These are phyloP conservation scores for Petaurus breviceps DNA, from an alignment of 2,113 vertebrate species.

Conservation along the genomic window DNA sequence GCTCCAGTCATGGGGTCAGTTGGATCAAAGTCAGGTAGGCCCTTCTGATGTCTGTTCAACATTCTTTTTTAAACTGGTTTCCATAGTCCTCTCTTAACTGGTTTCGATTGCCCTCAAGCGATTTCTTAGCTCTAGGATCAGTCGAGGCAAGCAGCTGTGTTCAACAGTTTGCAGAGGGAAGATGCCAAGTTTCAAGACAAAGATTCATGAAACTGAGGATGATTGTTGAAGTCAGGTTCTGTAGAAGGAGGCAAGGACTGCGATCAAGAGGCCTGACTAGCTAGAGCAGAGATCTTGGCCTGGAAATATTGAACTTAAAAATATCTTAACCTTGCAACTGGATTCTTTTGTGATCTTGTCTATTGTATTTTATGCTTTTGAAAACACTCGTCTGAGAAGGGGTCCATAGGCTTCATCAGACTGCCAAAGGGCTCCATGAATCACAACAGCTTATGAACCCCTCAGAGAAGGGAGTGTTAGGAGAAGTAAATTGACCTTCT, in stretches of 20 bases:
- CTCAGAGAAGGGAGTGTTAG: neutral
- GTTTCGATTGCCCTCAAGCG: no score
- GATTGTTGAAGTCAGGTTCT: neutral
- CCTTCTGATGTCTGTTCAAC: no score
- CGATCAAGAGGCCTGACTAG: neutral
- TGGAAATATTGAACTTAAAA: neutral
- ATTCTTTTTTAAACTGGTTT: no score
- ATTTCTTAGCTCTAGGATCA: no score
- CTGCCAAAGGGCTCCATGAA: neutral
- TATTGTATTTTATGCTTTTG: neutral
- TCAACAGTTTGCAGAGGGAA: neutral
- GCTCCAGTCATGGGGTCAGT: no score
- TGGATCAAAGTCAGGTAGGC: no score
- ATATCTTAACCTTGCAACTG: neutral
- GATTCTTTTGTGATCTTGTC: neutral
- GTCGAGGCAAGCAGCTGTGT: no score
- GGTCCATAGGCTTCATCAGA: neutral
- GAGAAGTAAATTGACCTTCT: neutral
- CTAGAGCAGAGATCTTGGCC: neutral
- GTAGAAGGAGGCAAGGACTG: neutral
- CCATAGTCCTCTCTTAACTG: no score
- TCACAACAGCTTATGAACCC: neutral
- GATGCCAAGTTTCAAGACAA: neutral
- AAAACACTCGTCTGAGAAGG: neutral
- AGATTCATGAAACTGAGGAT: neutral